Base-by-base conservation (phyloP, 2,797 vertebrate genomes). In the Capromys pilorides region DNA sequence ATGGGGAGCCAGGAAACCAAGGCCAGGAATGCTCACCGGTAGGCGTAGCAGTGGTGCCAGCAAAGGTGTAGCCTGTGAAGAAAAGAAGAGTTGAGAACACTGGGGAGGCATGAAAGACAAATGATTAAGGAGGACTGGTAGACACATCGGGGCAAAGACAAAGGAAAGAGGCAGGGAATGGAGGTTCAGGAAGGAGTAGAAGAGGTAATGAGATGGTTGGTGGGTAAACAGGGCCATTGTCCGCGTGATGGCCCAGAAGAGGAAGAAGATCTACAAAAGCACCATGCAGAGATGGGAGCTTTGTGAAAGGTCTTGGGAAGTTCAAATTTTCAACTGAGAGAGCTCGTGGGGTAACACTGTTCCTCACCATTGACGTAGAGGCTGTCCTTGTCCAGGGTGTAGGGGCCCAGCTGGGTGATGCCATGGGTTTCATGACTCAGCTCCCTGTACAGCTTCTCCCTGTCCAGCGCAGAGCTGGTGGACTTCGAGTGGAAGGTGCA, bases 281-380 rank as follows among this genome's bases (percentile, higher is more conserved):
- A 1, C 57, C 87, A 28, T 14, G 51, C 83, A 86, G 61, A 92
- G 71, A 84, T 12, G 26, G 19, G 83, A n/a, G 3, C 36, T 57
- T 39, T 66, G 21, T 8, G 66, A 11, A 85, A 6, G 59, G 12
- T 4, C 28, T 73, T 39, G 41, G 79, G 4, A 41, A 90, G 41
- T 16, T 5, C 33, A 45, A 61, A 51, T 16, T 24, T 78, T 19
- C 9, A 16, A 2, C 24, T 3, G 26, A 51, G 39, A 45, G 73
- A 80, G 26, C 28, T 12, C 16, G 24, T 75, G n/a, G 13, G 54
- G 2, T 7, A 62, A 19, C 4, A 24, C 3, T 16, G 21, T 0
- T 4, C 21, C 95, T 98, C 88, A 98, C 98, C 97, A 0, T 97
- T 33, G 1, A 98, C 12, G 0, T 85, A 59, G 6, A 98, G 98